A percentile compares a stretch with the other conserved stretches of the same genome.
Conservation (phyloP, 2,888 invertebrate species). For the Caenorhabditis sp. region DNA sequence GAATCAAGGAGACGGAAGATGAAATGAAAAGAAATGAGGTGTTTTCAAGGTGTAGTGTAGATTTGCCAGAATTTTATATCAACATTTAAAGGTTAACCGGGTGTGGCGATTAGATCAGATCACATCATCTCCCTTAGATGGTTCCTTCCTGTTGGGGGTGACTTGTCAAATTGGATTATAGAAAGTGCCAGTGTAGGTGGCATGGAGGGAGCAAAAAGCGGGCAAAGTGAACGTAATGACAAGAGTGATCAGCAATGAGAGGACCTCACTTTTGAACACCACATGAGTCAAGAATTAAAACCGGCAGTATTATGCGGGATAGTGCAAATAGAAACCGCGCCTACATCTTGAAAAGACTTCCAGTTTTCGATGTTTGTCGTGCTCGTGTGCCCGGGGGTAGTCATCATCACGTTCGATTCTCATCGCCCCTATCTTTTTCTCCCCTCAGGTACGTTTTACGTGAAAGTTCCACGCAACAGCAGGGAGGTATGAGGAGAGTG, state of each 20-base stretch:
- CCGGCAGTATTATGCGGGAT: slow-evolving; percentile 63
- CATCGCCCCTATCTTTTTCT: background rate
- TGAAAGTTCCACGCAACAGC: slow-evolving; percentile 57
- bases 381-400: slow-evolving; percentile 18
- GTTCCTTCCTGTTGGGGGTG: slow-evolving; percentile 20
- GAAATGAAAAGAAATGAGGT: too few relatives aligned
- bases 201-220: slow-evolving; percentile 8
- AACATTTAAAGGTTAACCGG: slow-evolving; percentile 38
- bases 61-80: slow-evolving; percentile 5
- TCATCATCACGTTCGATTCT: slow-evolving; percentile 59
- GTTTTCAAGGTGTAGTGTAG: background rate
- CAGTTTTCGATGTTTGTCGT: slow-evolving; percentile 55
- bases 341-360: slow-evolving; percentile 50
- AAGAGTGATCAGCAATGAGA: slow-evolving; percentile 13
- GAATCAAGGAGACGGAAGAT: background rate
- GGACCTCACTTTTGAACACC: slow-evolving; percentile 59
- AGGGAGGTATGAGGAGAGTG: slow-evolving; percentile 35
- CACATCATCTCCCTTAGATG: slow-evolving; percentile 43
- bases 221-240: slow-evolving; percentile 2
- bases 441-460: slow-evolving; percentile 12
- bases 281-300: slow-evolving; percentile 61
- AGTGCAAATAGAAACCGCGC: slow-evolving; percentile 58
- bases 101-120: slow-evolving; percentile 38
- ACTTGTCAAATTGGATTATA: slow-evolving; percentile 27
- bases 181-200: background rate